A percentile compares a stretch with the other conserved stretches of the same genome.
Evolutionary conservation across 2,797 vertebrate genomes (phyloP).

Genomic region (Melanotaenia trifasciata): DNA sequence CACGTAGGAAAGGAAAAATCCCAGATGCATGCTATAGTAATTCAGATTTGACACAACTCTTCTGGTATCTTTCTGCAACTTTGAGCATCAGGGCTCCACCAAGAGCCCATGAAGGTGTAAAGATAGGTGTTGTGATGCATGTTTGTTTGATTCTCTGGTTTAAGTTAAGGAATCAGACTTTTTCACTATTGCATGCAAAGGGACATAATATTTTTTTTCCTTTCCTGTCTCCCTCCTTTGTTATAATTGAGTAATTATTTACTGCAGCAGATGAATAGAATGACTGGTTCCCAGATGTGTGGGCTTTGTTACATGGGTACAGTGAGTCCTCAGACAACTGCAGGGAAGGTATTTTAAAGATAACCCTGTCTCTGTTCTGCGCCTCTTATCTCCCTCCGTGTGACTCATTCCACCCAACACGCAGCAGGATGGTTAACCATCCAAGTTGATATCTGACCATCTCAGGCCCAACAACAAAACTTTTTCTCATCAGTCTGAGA

Average conservation of each 20-base stretch:
- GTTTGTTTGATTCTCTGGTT: too few species aligned
- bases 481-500: constrained; percentile 31
- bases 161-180: neutral
- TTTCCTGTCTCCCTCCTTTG: constrained; percentile 22
- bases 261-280: constrained; percentile 34
- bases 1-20: neutral
- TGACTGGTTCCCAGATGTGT: constrained; percentile 42
- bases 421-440: neutral
- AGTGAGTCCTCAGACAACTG: neutral
- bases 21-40: neutral
- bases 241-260: constrained; percentile 57
- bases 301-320: constrained; percentile 24
- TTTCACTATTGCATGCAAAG: neutral
- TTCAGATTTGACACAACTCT: neutral
- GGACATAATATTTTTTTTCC: constrained; percentile 5
- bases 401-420: neutral
- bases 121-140: too few species aligned
- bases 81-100: neutral
- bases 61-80: neutral
- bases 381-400: constrained; percentile 11
- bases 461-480: constrained; percentile 7
- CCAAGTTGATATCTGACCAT: constrained; percentile 17
- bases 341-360: constrained; percentile 29
- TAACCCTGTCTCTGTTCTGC: constrained; percentile 5
- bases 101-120: neutral